Evolutionary conservation across 2,113 vertebrate species (phyloP), one percentile per base, ranked within the genome.

Genomic region (Grallaria varia): DNA sequence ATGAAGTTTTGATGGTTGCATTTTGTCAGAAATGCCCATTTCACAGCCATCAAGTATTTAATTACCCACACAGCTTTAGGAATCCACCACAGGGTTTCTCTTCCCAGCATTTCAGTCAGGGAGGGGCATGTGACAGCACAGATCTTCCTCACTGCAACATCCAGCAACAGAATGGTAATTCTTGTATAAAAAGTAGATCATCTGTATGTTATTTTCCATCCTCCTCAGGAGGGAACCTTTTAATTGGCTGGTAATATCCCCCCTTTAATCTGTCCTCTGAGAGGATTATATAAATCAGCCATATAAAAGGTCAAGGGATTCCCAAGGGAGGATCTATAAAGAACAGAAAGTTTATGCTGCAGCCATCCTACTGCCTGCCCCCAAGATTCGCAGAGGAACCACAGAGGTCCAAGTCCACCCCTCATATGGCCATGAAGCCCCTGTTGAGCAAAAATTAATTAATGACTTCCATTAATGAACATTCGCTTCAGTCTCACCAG

Each of bases 181-280:
- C 75, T 60, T 68, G 47, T 62, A 94, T 12, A 37, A 95, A 97
- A 92, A 92, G 49, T 31, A 88, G 42, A 95, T 97, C 50, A 95
- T 90, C 92, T 93, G 50, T 53, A 75, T 63, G 45, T 47, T 83
- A 42, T 96, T 91, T 97, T 93, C 90, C 52, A 91, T 67, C 89
- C 55, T 96, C 63, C 95, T 96, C 86, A 69, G 93, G 90, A 95
- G 91, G 94, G 76, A 90, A 91, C 40, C 47, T 87, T 94, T 92
- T 95, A 97, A 97, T 97, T 95, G 82, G 87, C 35, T 95, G 96
- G 82, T 89, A 89, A 96, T 95, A 93, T 72, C 19, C 67, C 82
- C 75, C 31, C 82, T 89, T 94, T 81, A 87, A 56, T 56, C 77
- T 82, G 55, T 90, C 88, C 82, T 96, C 79, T 49, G 83, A 89